A percentile compares a stretch with the other conserved stretches of the same genome.
Conservation (phyloP, 2,113 vertebrate genomes). For the Sciurus niger region DNA sequence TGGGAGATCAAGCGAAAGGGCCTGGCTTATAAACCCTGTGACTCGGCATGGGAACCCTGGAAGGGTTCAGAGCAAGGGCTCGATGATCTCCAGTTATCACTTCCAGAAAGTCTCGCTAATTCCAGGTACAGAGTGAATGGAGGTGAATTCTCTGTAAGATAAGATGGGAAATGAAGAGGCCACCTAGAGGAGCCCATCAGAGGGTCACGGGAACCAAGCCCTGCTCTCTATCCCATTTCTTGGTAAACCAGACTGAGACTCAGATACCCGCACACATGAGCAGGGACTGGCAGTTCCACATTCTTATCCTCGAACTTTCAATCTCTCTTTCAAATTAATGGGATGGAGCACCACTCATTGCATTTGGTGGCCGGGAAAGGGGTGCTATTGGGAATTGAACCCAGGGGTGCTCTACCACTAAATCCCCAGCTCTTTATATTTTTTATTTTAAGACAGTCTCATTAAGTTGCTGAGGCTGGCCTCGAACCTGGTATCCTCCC, state of each 20-base stretch:
- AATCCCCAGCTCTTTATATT: no score
- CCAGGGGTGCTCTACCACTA: no score
- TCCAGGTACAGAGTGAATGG: neutral
- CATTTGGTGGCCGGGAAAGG: no score
- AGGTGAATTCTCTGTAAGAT: neutral
- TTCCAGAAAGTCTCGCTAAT: neutral
- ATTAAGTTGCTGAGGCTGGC: no score
- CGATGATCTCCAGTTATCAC: accelerated
- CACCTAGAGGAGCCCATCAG: neutral
- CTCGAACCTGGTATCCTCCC: no score
- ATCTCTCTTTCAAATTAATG: neutral
- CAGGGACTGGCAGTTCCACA: neutral
- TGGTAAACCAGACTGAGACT: neutral
- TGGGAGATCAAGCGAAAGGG: neutral
- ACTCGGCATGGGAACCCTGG: accelerated
- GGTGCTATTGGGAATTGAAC: no score
- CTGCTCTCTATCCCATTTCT: neutral
- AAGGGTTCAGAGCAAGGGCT: neutral
- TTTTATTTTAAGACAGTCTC: no score
- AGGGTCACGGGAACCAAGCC: neutral
- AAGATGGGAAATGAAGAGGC: neutral
- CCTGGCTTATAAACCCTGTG: neutral
- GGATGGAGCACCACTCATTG: no score
- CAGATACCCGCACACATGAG: neutral
- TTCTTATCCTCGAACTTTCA: neutral